Base-by-base conservation (phyloP, 2,797 vertebrate species). In the Neostethus bicornis region DNA sequence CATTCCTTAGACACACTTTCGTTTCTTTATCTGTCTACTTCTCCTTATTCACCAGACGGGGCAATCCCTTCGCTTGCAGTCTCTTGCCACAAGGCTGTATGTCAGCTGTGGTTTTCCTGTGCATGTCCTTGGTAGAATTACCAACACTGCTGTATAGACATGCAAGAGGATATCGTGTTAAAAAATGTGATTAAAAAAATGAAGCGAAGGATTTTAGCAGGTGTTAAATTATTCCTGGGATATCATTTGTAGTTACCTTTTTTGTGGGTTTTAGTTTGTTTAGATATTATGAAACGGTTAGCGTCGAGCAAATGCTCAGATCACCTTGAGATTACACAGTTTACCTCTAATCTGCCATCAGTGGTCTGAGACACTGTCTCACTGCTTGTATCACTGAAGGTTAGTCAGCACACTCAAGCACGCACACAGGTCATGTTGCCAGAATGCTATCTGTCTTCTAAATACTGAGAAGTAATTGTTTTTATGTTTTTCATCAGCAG, bases 331-430 rank as follows among this genome's bases (percentile, higher is more conserved):
- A 87, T 88, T 79, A 85, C 69, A 85, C 69, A 74, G 84, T 81
- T 87, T 84, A 81, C 77, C 77, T 79, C 78, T 89, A 89, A 90
- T 90, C 89, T 89, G 44, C 59, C 77, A 83, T 89, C 84, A 80
- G 69, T 78, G 80, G 81, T 77, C 83, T 83, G 75, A 75, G 75
- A 34, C 61, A 72, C 66, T 69, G 72, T 87, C 79, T 84, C 78
- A 64, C 48, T 66, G 73, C 66, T 83, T 73, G 11, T 54, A 73
- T 70, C 77, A 70, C 66, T 76, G 61, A 54, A 49, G 23, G 37
- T 70, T 47, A 37, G 45, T 63, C 53, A 41, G 51, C 48, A 51
- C 39, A 42, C 37, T 54, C 17, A 19, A 48, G 12, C 42, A 39
- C 31, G 42, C 44, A 54, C 19, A 13, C 41, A 54, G 66, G 75